A percentile compares a stretch with the other conserved stretches of the same genome.
These are phyloP conservation scores for Lepidotrigona ventralis DNA, from an alignment of 1,140 invertebrate genomes.

Conservation along the genomic window DNA sequence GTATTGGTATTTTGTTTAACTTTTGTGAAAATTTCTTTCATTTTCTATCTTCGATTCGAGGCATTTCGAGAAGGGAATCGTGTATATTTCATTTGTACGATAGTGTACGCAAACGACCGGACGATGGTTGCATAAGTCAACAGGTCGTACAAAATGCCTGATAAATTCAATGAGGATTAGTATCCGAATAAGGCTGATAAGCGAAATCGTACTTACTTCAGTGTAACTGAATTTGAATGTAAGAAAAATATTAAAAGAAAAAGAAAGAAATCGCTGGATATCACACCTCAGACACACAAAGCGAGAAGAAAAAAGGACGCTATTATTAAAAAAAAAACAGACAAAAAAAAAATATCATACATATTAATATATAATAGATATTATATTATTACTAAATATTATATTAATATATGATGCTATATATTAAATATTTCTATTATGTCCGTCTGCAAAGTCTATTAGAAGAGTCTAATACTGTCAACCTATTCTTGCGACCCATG, in stretches of 20 bases:
- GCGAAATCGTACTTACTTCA: slow-evolving; percentile 47
- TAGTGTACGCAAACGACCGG: slow-evolving; percentile 21
- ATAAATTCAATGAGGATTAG: slow-evolving; percentile 49
- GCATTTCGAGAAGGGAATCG: neutral
- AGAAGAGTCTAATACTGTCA: slow-evolving; percentile 77
- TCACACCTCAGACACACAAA: slow-evolving; percentile 57
- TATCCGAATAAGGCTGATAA: slow-evolving; percentile 60
- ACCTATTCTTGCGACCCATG: slow-evolving; percentile 69
- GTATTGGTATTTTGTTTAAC: too few species aligned
- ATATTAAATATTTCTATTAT: slow-evolving; percentile 80
- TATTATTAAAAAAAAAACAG: slow-evolving; percentile 52
- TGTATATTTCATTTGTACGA: neutral
- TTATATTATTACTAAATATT: slow-evolving; percentile 73
- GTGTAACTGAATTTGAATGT: slow-evolving; percentile 36
- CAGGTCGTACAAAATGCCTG: slow-evolving; percentile 32
- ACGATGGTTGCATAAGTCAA: slow-evolving; percentile 4
- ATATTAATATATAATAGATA: slow-evolving; percentile 71
- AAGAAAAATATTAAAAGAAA: neutral
- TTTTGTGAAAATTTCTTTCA: neutral
- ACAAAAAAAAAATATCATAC: slow-evolving; percentile 61
- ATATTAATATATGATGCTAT: slow-evolving; percentile 73
- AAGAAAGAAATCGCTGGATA: slow-evolving; percentile 55
- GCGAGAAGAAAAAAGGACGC: slow-evolving; percentile 40
- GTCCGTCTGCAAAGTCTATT: slow-evolving; percentile 80
- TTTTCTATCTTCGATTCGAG: neutral